Evolutionary conservation across 2,888 invertebrate species (phyloP).

Genomic region (Archaeoteleia sp.): DNA sequence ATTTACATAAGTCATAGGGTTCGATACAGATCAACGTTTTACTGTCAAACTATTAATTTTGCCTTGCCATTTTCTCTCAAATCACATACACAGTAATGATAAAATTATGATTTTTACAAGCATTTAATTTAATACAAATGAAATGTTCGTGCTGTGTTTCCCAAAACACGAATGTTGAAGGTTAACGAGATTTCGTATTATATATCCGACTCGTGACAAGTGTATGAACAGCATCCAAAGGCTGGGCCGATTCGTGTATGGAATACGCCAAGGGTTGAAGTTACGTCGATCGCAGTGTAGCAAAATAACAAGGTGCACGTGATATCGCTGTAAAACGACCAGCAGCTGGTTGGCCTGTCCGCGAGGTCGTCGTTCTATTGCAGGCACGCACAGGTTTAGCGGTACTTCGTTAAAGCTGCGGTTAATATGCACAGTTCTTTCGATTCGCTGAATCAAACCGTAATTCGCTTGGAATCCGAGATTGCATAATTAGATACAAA

Average conservation of each 20-base stretch:
- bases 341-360: constrained; percentile 32
- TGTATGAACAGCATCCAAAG: neutral
- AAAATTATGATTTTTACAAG: no score
- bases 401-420: constrained; percentile 33
- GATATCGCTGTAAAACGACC: constrained; percentile 31
- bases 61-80: no score
- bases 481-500: neutral
- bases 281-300: constrained; percentile 19
- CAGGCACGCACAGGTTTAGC: constrained; percentile 33
- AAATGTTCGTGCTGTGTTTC: no score
- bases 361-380: constrained; percentile 40
- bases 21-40: no score
- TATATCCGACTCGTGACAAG: no score
- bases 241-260: neutral
- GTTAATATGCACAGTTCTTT: constrained; percentile 18
- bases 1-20: no score
- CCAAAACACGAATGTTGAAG: no score
- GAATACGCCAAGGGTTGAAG: constrained; percentile 9
- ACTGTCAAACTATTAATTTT: no score
- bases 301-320: constrained; percentile 21
- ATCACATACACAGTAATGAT: no score
- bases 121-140: no score
- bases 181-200: no score
- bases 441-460: constrained; percentile 14
- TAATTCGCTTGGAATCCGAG: constrained; percentile 9